These are phyloP conservation scores for Tachina lurida DNA, from an alignment of 2,888 invertebrate species.

Conservation along the genomic window DNA sequence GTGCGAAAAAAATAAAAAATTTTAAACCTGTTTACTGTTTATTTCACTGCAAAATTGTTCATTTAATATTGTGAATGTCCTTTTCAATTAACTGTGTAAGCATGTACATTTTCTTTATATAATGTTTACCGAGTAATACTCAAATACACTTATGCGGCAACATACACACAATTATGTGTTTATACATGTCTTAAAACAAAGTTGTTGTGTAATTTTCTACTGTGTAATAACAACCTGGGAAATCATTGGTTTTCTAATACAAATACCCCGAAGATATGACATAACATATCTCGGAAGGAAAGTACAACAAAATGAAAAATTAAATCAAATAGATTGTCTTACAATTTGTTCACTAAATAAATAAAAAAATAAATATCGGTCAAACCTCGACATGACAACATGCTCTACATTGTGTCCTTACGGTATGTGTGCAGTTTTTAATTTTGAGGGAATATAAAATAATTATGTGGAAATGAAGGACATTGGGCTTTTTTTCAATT, in stretches of 20 bases:
- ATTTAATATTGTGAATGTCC: background rate
- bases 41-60: no score
- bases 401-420: background rate
- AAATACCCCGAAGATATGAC: conserved; percentile 72
- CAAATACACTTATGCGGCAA: background rate
- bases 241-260: conserved; percentile 74
- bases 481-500: no score
- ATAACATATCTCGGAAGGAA: conserved; percentile 63
- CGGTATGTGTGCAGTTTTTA: background rate
- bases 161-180: background rate
- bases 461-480: no score
- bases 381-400: background rate
- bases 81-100: background rate
- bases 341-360: background rate
- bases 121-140: background rate
- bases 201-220: conserved; percentile 60
- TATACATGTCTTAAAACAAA: background rate
- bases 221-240: conserved; percentile 74
- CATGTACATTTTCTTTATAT: background rate
- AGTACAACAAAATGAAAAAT: conserved; percentile 4
- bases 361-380: background rate
- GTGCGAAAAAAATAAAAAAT: no score
- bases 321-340: conserved; percentile 15
- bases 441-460: background rate
- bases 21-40: no score